Percentiles rank a stretch among this genome's conserved stretches.
These are phyloP conservation scores for Drosophila willistoni DNA, from an alignment of 1,140 invertebrate genomes.

Conservation along the genomic window DNA sequence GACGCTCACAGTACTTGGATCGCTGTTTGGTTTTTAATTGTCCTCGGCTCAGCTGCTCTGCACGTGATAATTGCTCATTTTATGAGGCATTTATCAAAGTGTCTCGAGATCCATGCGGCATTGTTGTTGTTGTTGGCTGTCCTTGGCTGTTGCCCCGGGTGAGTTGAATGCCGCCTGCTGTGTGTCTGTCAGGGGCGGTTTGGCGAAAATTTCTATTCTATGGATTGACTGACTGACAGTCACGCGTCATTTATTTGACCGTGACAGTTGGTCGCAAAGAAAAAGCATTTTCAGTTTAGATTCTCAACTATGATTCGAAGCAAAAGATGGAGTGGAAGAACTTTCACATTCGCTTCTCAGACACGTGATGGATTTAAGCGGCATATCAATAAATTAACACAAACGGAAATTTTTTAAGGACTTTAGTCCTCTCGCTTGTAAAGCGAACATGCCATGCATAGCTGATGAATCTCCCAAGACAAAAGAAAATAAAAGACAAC, in stretches of 20 bases:
- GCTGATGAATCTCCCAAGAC: slow-evolving; percentile 59
- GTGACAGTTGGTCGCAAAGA: slow-evolving; percentile 39
- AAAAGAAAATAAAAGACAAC: slow-evolving; percentile 22
- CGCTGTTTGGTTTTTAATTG: slow-evolving; percentile 63
- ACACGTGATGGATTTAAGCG: slow-evolving; percentile 4
- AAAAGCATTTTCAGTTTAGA: slow-evolving; percentile 14
- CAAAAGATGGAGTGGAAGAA: background rate
- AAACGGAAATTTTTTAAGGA: slow-evolving; percentile 57
- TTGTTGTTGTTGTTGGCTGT: slow-evolving; percentile 16
- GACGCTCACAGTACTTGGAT: slow-evolving; percentile 49
- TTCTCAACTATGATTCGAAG: background rate
- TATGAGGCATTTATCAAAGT: slow-evolving; percentile 66
- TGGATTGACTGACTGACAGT: slow-evolving; percentile 37
- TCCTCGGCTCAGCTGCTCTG: slow-evolving; percentile 40
- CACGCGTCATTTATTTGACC: slow-evolving; percentile 63
- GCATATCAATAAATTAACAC: slow-evolving; percentile 13
- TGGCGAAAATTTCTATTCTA: background rate
- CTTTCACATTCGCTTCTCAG: background rate
- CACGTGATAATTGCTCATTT: slow-evolving; percentile 67
- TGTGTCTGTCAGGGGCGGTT: slow-evolving; percentile 49
- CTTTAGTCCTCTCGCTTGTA: slow-evolving; percentile 33
- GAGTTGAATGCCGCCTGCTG: slow-evolving; percentile 36
- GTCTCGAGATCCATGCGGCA: slow-evolving; percentile 30
- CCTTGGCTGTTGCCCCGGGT: slow-evolving; percentile 37
- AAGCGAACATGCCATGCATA: slow-evolving; percentile 69